Conservation (phyloP, 1,140 invertebrate genomes). For the Euglossa dilemma region DNA sequence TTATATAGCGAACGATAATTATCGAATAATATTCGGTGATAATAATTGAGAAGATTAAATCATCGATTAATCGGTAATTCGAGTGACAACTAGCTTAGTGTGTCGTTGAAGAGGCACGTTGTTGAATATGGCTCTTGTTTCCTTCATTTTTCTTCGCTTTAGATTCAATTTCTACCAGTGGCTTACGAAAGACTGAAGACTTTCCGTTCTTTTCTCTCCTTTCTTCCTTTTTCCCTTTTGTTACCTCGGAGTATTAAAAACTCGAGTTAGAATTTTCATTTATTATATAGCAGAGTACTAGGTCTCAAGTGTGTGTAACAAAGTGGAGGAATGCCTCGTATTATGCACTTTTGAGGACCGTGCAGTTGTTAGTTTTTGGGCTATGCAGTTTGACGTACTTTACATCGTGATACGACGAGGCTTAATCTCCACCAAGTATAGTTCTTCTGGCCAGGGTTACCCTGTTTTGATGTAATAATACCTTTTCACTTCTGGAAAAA, state of each 20-base stretch:
- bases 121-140: too few relatives aligned
- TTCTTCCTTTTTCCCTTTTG: background rate
- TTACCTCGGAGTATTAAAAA: background rate
- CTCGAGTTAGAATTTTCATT: background rate
- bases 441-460: background rate
- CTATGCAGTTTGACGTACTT: background rate
- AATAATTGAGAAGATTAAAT: too few relatives aligned
- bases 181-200: background rate
- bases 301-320: background rate
- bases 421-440: background rate
- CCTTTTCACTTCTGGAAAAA: too few relatives aligned
- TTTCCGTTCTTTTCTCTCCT: too few relatives aligned
- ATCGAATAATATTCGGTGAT: too few relatives aligned
- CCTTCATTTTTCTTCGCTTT: background rate
- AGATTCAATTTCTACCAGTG: background rate
- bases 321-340: background rate
- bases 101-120: too few relatives aligned
- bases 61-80: too few relatives aligned
- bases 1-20: too few relatives aligned
- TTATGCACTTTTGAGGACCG: background rate
- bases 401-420: background rate
- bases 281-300: background rate
- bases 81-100: too few relatives aligned
- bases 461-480: background rate
- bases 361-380: background rate